Evolutionary conservation across 2,113 vertebrate species (phyloP).

Genomic region (Syngnathus floridae): DNA sequence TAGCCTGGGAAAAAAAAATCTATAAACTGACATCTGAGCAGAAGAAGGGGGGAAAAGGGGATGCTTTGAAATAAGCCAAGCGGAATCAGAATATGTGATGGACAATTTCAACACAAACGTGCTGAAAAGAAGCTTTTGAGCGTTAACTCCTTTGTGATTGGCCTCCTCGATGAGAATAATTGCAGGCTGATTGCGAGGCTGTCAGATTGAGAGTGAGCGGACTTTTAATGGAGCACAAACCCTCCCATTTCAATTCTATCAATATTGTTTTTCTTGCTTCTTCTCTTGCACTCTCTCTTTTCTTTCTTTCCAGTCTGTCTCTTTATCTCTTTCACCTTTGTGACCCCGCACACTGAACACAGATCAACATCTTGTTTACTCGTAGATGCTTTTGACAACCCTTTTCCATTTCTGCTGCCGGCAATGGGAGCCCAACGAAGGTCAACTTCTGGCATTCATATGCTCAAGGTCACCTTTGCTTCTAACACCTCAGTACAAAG

Average conservation of each 20-base stretch:
- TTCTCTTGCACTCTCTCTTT: neutral
- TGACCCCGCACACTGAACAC: constrained; percentile 15
- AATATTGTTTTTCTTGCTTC: neutral
- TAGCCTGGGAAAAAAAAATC: constrained; percentile 37
- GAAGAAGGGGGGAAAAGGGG: constrained; percentile 4
- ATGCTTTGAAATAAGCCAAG: constrained; percentile 38
- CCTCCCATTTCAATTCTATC: neutral
- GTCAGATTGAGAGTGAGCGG: constrained; percentile 38
- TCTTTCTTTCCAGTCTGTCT: neutral
- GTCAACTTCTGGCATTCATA: constrained; percentile 28
- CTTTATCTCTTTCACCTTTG: constrained; percentile 4
- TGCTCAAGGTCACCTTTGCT: constrained; percentile 49
- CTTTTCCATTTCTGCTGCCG: constrained; percentile 27
- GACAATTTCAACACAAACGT: constrained; percentile 15
- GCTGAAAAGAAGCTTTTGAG: constrained; percentile 32
- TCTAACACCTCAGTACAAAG: constrained; percentile 24
- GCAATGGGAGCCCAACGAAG: constrained; percentile 32
- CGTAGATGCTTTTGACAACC: constrained; percentile 19
- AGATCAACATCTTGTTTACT: constrained; percentile 25
- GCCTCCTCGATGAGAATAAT: constrained; percentile 45
- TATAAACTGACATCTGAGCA: constrained; percentile 30
- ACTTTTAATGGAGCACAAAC: constrained; percentile 40
- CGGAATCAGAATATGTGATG: constrained; percentile 32
- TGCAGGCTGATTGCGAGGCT: constrained; percentile 51
- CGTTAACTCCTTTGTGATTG: constrained; percentile 47